These are phyloP conservation scores for Phenacoccus solenopsis DNA, from an alignment of 1,140 invertebrate genomes.

Conservation along the genomic window DNA sequence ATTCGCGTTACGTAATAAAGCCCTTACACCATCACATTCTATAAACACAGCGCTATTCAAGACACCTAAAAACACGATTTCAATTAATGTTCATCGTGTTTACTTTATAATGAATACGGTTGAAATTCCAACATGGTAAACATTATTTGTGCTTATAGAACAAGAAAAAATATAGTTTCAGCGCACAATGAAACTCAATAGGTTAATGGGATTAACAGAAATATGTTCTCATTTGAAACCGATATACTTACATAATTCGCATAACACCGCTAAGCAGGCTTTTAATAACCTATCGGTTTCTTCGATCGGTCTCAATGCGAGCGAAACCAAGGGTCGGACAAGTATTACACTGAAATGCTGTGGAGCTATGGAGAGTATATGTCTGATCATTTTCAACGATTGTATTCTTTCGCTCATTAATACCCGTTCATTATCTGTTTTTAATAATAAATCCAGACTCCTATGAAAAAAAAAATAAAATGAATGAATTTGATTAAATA, in stretches of 20 bases:
- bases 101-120: too few relatives aligned
- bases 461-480: conserved; percentile 33
- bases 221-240: conserved; percentile 6
- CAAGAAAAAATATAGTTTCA: too few relatives aligned
- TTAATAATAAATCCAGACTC: conserved; percentile 62
- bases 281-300: conserved; percentile 45
- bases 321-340: background rate
- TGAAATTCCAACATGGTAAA: background rate
- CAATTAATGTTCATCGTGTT: too few relatives aligned
- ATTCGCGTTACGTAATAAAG: conserved; percentile 64
- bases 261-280: conserved; percentile 68
- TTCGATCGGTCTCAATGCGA: background rate
- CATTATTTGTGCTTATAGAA: too few relatives aligned
- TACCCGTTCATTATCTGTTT: conserved; percentile 48
- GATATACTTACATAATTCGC: conserved; percentile 54
- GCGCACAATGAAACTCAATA: too few relatives aligned
- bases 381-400: conserved; percentile 59
- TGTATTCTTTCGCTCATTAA: conserved; percentile 64
- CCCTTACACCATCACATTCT: conserved; percentile 65
- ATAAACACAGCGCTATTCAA: conserved; percentile 69
- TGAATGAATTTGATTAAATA: conserved; percentile 6
- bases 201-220: background rate
- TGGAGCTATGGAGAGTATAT: background rate
- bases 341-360: background rate
- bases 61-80: conserved; percentile 45